Evolutionary conservation across 2,888 invertebrate species (phyloP).

Genomic region (Drosophila leonis): DNA sequence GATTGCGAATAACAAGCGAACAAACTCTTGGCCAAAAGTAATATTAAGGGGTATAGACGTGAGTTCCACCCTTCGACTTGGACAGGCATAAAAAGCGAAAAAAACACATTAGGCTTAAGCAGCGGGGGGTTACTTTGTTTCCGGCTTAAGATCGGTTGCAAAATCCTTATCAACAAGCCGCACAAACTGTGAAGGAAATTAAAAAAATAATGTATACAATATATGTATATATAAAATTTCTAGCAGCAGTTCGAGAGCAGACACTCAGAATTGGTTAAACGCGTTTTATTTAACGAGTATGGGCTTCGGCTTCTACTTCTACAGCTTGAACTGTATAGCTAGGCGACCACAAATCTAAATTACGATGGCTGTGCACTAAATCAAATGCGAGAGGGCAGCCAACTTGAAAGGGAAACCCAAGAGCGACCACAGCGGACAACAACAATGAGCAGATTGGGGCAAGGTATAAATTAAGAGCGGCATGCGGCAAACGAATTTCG

Average conservation of each 20-base stretch:
- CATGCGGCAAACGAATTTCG: slow-evolving; percentile 64
- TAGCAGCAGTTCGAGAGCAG: slow-evolving; percentile 7
- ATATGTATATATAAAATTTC: not conserved
- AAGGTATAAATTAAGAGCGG: slow-evolving; percentile 75
- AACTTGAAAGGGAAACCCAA: slow-evolving; percentile 70
- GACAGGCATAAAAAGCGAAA: not conserved
- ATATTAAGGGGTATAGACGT: not conserved
- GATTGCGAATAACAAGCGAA: not conserved
- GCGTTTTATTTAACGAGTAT: slow-evolving; percentile 36
- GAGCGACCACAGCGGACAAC: slow-evolving; percentile 58
- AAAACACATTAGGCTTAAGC: slow-evolving; percentile 28
- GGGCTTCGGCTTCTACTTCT: not conserved
- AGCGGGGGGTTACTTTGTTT: slow-evolving; percentile 26
- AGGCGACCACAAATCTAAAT: slow-evolving; percentile 75
- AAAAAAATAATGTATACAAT: slow-evolving; percentile 22
- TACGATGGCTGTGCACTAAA: slow-evolving; percentile 71
- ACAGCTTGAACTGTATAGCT: not conserved
- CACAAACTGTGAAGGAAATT: slow-evolving; percentile 63
- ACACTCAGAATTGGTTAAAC: slow-evolving; percentile 7
- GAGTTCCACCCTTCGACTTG: slow-evolving; percentile 4
- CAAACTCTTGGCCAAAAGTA: not conserved
- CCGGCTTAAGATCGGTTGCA: slow-evolving; percentile 22
- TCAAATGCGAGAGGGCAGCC: slow-evolving; percentile 57
- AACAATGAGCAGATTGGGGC: slow-evolving; percentile 28
- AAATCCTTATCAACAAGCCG: slow-evolving; percentile 19